Conservation (phyloP, 2,113 vertebrate genomes). For the Gnathonemus longibarbis region DNA sequence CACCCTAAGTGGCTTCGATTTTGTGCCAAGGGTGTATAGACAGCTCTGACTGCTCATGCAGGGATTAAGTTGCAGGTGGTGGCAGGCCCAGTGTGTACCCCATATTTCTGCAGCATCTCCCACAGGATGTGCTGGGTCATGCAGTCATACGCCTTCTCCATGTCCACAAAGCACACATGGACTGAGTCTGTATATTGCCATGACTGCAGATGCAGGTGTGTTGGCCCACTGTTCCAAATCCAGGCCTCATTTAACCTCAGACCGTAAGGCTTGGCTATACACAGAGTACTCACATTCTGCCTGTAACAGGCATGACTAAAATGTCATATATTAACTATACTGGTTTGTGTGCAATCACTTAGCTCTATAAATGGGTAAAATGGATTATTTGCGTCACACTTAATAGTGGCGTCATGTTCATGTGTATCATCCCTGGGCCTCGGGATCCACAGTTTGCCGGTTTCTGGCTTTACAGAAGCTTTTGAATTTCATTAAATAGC, state of each 20-base stretch:
- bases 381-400: neutral
- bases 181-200: neutral
- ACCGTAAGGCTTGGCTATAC: neutral
- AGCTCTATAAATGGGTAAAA: neutral
- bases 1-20: neutral
- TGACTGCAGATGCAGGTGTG: neutral
- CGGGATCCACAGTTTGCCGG: neutral
- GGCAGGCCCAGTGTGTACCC: neutral
- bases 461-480: neutral
- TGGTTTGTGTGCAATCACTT: neutral
- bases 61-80: neutral
- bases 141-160: neutral
- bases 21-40: neutral
- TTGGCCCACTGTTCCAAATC: neutral
- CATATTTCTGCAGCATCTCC: neutral
- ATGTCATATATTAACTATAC: neutral
- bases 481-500: neutral
- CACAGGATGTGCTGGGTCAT: neutral
- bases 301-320: neutral
- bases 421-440: neutral
- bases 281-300: neutral
- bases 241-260: neutral
- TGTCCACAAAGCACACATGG: neutral
- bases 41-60: neutral
- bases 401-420: neutral